Evolutionary conservation across 2,797 vertebrate species (phyloP), one percentile per base, ranked within the genome.

Genomic region (Anisognathus igniventris): DNA sequence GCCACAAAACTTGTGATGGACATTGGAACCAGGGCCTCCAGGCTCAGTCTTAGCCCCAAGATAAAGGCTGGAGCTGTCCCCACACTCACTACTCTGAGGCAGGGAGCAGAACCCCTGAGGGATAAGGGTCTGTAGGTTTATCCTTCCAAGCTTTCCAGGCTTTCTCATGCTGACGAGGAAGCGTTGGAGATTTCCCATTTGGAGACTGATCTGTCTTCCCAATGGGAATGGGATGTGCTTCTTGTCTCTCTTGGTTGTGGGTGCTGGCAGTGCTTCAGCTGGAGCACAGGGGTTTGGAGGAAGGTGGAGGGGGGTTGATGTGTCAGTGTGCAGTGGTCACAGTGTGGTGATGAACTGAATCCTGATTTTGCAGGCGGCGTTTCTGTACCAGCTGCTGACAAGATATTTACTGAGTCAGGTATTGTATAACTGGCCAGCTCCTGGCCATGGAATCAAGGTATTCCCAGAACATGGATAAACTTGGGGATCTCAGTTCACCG

Each of bases 331-430:
- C 19, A 44, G 14, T 9, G 48, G 50, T 24, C 65, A 10, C 12
- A 2, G 61, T 5, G 27, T 3, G 11, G 58, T 86, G 67, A 88
- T n/a, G 42, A 62, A 39, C 61, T 77, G 10, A 80, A 92, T 83
- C 44, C 48, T 61, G 54, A 9, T 94, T 51, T 96, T 93, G 20
- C 92, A 99, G 99, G 98, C 98, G 6, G 96, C 98, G 20, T 99
- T 99, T 87, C 95, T 99, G 76, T 98, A 99, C 95, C 97, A 98
- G 47, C 93, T 99, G 67, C 98, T 98, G 96, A 98, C 98, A 11
- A 81, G 98, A 66, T 99, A 99, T 90, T 98, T 99, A n/a, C 98
- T 99, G 96, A 99, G 98, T 73, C 99, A 99, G 97, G 99, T 99
- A 96, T 13, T 83, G 92, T 91, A 33, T 23, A n/a, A 86, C 44